Evolutionary conservation across 1,140 invertebrate species (phyloP), one percentile per base, ranked within the genome.

Genomic region (Galleria mellonella): DNA sequence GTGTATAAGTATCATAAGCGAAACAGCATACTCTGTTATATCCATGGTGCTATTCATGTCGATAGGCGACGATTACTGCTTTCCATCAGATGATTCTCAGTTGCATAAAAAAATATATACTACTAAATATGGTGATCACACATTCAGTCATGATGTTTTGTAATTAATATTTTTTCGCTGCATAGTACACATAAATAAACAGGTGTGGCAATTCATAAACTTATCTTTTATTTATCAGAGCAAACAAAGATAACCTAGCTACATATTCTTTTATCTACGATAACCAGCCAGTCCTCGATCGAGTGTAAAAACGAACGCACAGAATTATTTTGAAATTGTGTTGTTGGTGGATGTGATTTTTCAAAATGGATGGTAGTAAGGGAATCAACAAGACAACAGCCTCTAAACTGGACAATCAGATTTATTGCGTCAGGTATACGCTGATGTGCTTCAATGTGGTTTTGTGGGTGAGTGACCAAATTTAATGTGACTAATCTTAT

Each of bases 371-470:
- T 32, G 76, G 76, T 39, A 66, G 81, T 1, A 71, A 68, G 54
- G 76, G 77, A 17, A 71, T 75, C 36, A 78, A 83, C 30, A 73
- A 79, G 60, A 85, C 77, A 28, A 81, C 77, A 1, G 76, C 78
- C 0, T 83, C 87, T 5, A 85, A 86, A 55, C 74, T 92, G 47
- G 91, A 92, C 62, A 89, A 88, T 27, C 89, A 90, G 47, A 93
- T 93, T 51, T 89, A 89, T 46, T 88, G 89, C 60, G 88, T 93
- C 37, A 93, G 92, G 65, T 92, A 92, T 58, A 91, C 89, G 9
- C 83, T 93, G 31, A 92, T 93, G 58, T 92, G 90, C 53, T 88
- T 93, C 64, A 92, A 91, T 61, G 88, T 92, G 31, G 86, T 92
- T 12, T 75, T 91, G 61, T 92, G 90, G 90, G 91, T 93, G 73